Percentiles rank a stretch among this genome's conserved stretches.
Conservation (phyloP, 2,888 invertebrate species). For the Rhagonycha fulva region DNA sequence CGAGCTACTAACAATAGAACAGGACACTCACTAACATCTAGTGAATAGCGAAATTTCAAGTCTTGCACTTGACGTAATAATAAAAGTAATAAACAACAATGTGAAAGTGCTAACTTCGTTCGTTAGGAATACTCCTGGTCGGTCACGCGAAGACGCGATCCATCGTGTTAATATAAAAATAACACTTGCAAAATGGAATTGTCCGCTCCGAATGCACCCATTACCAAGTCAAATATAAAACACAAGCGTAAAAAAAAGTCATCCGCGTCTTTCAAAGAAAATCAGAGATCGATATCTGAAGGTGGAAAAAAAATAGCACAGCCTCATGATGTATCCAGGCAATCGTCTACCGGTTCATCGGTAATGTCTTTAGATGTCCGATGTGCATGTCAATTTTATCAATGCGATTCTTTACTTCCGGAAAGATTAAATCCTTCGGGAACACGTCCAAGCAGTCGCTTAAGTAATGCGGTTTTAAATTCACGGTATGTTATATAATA, state of each 20-base stretch:
- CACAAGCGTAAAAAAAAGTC: slow-evolving; percentile 16
- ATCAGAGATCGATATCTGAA: slow-evolving; percentile 69
- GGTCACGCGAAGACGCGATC: slow-evolving; percentile 16
- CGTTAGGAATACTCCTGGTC: slow-evolving; percentile 18
- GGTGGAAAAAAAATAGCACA: slow-evolving; percentile 64
- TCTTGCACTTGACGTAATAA: slow-evolving; percentile 28
- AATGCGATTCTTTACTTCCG: slow-evolving; percentile 78
- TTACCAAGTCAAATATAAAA: slow-evolving; percentile 8
- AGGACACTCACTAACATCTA: slow-evolving; percentile 44
- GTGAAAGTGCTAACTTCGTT: slow-evolving; percentile 24
- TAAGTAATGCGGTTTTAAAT: slow-evolving; percentile 31
- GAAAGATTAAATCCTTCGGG: slow-evolving; percentile 72
- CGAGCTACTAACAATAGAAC: slow-evolving; percentile 46
- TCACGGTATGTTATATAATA: slow-evolving; percentile 18
- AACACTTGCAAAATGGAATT: slow-evolving; percentile 29
- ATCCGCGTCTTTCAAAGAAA: slow-evolving; percentile 5
- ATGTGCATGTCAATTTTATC: slow-evolving; percentile 84
- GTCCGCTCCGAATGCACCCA: slow-evolving; percentile 16
- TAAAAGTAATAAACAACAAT: slow-evolving; percentile 17
- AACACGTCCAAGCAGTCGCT: slow-evolving; percentile 47
- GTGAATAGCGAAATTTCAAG: slow-evolving; percentile 46
- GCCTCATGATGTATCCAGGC: slow-evolving; percentile 70
- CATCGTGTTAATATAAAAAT: not conserved
- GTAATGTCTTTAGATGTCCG: slow-evolving; percentile 76
- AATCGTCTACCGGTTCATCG: slow-evolving; percentile 69